Percentiles rank a stretch among this genome's conserved stretches.
Conservation (phyloP, 2,888 invertebrate species). For the Oxyteleia sp. region DNA sequence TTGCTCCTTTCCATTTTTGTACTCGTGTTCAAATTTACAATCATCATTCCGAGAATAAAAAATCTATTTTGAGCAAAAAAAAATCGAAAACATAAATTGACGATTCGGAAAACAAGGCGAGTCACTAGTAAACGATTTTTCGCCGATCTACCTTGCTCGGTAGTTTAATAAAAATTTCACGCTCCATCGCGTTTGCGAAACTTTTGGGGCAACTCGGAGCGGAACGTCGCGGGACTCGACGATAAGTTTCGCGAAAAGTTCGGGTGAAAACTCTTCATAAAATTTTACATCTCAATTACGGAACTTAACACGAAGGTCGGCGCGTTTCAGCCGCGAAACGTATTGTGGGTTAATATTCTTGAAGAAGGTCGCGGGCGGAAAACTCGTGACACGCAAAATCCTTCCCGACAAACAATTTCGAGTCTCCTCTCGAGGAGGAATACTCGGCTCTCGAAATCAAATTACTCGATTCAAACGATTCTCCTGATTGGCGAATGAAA, state of each 20-base stretch:
- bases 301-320: conserved; percentile 61
- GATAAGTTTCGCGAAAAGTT: conserved; percentile 66
- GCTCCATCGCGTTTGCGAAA: conserved; percentile 63
- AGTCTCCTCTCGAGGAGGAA: no score
- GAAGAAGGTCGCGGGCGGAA: conserved; percentile 8
- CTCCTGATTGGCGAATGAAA: neutral
- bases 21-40: no score
- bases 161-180: conserved; percentile 72
- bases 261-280: conserved; percentile 67
- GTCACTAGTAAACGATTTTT: conserved; percentile 27
- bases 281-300: conserved; percentile 72
- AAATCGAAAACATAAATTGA: conserved; percentile 2
- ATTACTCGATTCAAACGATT: no score
- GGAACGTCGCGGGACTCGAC: conserved; percentile 47
- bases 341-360: conserved; percentile 56
- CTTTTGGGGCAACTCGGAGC: conserved; percentile 45
- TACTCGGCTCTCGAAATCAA: no score
- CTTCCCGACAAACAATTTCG: no score
- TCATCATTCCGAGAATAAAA: no score
- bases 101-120: neutral
- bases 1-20: no score
- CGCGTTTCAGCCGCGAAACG: conserved; percentile 15
- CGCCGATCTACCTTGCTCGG: conserved; percentile 31
- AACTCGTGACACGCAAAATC: no score
- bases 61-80: no score